Evolutionary conservation across 2,888 invertebrate species (phyloP), one percentile per base, ranked within the genome.

Genomic region (Hydroisotoma schaefferi): DNA sequence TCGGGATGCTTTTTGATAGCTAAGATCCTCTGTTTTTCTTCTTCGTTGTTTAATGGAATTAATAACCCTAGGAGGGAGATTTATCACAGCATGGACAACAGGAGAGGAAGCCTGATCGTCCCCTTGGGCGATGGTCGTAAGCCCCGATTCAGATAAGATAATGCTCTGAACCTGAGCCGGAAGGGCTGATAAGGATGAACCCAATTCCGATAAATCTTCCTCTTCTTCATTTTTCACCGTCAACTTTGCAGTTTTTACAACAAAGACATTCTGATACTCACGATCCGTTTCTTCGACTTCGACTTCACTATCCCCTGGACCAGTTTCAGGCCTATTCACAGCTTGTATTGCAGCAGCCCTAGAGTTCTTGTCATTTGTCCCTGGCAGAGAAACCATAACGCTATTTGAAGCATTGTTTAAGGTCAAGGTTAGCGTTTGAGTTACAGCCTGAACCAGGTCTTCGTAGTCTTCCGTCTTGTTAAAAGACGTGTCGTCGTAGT

Each of bases 1-100:
- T n/a, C 69, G 44, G 5, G 65, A 53, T 1, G 71, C 65, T 37
- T 61, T 71, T 55, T 69, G 65, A 53, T 65, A 71, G 2, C 61
- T 55, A 46, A 61, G 48, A 46, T 67, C 63, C 33, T 63, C 67
- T 26, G 59, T 26, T 15, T 54, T 63, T 6, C 62, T 46, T 12
- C 68, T 40, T 37, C 67, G 40, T 38, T 67, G 63, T 33, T 63
- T 59, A 22, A 71, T 69, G 8, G 59, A 44, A 25, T 58, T 62
- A 8, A 58, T 63, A 28, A 59, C 61, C 20, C 68, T 38, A 2
- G 69, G 69, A 3, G 71, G 69, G 15, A 71, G 47, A 51, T 69
- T 66, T 25, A 69, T 68, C 1, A 69, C 62, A 10, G 68, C 69
- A 33, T 69, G 71, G 22, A 69, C 68, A 1, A 63, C 58, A 6